Base-by-base conservation (phyloP, 30 jellyfish, hydroid and myxozoan genomes). In the Aurelia sp. region DNA sequence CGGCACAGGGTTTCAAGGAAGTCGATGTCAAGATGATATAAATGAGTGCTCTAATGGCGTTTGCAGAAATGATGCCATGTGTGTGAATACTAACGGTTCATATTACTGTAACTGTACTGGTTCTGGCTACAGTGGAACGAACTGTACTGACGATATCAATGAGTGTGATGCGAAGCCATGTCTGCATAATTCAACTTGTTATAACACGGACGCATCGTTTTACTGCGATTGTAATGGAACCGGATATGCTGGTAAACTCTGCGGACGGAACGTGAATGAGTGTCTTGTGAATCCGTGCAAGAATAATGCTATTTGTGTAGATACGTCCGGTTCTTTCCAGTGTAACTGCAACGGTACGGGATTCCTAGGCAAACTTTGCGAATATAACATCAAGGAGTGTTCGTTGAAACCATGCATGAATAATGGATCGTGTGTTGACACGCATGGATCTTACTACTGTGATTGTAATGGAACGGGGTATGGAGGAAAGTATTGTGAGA, bases 321-420 rank as follows among this genome's bases (percentile, higher is more conserved):
- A 84, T 73, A 31, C 74, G 6, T 37, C 78, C 35, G 96, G 92
- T 50, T 81, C 92, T 4, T 78, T 68, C 44, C 37, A 37, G n/a
- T 84, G 94, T 65, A 37, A 61, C 50, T 83, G 93, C 84, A 48
- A 11, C 4, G 73, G 51, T 19, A 72, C 91, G 9, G 92, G 89
- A 5, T 71, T 35, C 81, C n/a, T 84, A 19, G 96, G 96, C 13
- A 63, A 62, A 15, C 75, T 51, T 27, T 88, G 96, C 51, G 89
- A 79, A 4, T 4, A 30, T 16, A 47, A 53, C 19, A 9, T 88
- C n/a, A 13, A 20, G 40, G 59, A 55, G n/a, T 75, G 89, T 62
- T 11, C 18, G 15, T 40, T 22, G 6, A 22, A 35, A 55, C 85
- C 86, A 40, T 87, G 96, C 57, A 53, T 4, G 48, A 76, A 87